Conservation (phyloP, 2,797 vertebrate genomes). For the Chromobotia macracanthus region DNA sequence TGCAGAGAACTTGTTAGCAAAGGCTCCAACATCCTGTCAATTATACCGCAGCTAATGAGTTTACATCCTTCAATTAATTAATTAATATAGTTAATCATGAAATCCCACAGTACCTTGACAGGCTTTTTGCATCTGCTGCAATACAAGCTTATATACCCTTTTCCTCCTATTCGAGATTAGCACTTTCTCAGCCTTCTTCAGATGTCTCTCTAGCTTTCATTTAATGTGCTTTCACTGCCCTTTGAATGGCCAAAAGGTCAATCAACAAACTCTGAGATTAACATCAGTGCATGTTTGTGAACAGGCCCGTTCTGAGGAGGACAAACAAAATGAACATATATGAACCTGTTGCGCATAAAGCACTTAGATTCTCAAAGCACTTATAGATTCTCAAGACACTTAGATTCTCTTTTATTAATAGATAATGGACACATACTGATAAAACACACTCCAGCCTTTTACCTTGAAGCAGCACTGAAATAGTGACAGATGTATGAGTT, state of each 20-base stretch:
- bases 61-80: conserved; percentile 59
- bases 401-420: neutral
- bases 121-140: conserved; percentile 23
- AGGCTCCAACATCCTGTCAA: conserved; percentile 58
- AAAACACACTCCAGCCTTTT: conserved; percentile 34
- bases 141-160: conserved; percentile 3
- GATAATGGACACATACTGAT: neutral
- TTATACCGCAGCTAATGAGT: conserved; percentile 60
- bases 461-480: conserved; percentile 17
- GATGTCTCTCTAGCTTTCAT: conserved; percentile 36
- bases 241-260: conserved; percentile 55
- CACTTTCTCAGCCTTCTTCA: conserved; percentile 46
- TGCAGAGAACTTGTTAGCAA: conserved; percentile 68
- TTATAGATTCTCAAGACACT: neutral
- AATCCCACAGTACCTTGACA: conserved; percentile 35
- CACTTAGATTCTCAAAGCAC: conserved; percentile 9
- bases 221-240: conserved; percentile 44
- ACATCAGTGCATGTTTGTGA: conserved; percentile 43
- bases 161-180: conserved; percentile 9
- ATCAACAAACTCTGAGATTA: conserved; percentile 44
- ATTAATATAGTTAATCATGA: conserved; percentile 53
- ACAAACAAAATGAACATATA: conserved; percentile 38
- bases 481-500: neutral
- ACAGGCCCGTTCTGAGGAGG: conserved; percentile 40
- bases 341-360: conserved; percentile 1